Percentiles rank a stretch among this genome's conserved stretches.
These are phyloP conservation scores for Aleadryas rufinucha DNA, from an alignment of 2,113 vertebrate genomes.

Conservation along the genomic window DNA sequence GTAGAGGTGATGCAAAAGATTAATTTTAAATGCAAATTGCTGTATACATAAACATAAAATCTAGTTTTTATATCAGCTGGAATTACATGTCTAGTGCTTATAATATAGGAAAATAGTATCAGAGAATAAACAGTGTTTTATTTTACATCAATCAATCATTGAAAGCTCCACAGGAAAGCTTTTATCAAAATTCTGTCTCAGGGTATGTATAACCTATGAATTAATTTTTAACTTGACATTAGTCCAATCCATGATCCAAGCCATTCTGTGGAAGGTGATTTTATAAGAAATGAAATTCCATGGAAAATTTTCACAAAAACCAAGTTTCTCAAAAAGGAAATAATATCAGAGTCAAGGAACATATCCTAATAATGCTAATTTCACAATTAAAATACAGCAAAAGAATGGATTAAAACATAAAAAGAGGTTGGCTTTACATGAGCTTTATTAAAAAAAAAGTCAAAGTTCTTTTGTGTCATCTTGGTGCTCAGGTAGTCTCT, in stretches of 20 bases:
- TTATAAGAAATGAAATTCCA: neutral
- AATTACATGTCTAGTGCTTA: neutral
- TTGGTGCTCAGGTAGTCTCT: neutral
- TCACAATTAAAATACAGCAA: neutral
- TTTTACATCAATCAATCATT: neutral
- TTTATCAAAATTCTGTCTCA: neutral
- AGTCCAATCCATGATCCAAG: neutral
- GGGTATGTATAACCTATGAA: neutral
- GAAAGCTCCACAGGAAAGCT: neutral
- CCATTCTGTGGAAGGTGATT: neutral
- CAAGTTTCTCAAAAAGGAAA: neutral
- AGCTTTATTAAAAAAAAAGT: rapidly evolving
- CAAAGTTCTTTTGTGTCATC: neutral
- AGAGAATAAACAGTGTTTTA: neutral
- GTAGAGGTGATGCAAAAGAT: neutral
- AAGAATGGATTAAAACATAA: neutral
- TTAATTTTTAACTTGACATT: neutral
- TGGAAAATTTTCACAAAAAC: neutral
- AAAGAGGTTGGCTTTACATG: neutral
- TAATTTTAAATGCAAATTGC: neutral
- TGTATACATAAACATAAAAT: neutral
- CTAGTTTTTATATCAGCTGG: neutral
- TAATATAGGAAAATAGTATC: neutral
- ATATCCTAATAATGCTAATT: neutral
- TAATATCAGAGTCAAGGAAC: neutral